Conservation (phyloP, 2,113 vertebrate genomes). For the Phylloscopus trochiloides region DNA sequence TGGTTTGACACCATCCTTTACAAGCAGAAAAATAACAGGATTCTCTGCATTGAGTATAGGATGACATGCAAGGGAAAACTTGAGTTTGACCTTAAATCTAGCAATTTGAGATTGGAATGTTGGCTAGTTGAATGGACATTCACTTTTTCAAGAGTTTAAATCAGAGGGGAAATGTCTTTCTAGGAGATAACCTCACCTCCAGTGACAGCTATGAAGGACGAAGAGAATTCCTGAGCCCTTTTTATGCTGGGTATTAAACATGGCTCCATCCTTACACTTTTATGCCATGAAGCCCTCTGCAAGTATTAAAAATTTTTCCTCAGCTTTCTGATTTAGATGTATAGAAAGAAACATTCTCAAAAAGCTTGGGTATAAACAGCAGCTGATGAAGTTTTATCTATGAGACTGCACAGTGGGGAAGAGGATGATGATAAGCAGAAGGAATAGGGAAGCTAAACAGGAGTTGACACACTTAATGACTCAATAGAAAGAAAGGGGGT, state of each 20-base stretch:
- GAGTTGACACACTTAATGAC: neutral
- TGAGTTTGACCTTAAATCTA: neutral
- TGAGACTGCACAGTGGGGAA: neutral
- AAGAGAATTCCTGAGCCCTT: neutral
- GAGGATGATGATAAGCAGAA: neutral
- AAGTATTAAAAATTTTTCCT: neutral
- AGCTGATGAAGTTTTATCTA: neutral
- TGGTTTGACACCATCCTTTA: fast-evolving
- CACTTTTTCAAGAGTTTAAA: neutral
- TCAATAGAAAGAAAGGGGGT: fast-evolving
- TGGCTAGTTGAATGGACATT: neutral
- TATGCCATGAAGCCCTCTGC: neutral
- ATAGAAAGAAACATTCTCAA: neutral
- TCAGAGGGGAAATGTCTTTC: neutral
- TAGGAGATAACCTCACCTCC: neutral
- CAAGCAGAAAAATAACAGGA: neutral
- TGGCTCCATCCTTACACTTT: neutral
- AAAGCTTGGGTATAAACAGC: neutral
- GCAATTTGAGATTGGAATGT: neutral
- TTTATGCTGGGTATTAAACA: fast-evolving
- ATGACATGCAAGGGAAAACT: neutral
- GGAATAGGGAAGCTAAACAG: neutral
- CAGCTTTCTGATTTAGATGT: neutral
- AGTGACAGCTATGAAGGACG: neutral
- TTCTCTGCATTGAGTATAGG: neutral